Evolutionary conservation across 2,797 vertebrate species (phyloP), one percentile per base, ranked within the genome.

Genomic region (Tangara arthus): DNA sequence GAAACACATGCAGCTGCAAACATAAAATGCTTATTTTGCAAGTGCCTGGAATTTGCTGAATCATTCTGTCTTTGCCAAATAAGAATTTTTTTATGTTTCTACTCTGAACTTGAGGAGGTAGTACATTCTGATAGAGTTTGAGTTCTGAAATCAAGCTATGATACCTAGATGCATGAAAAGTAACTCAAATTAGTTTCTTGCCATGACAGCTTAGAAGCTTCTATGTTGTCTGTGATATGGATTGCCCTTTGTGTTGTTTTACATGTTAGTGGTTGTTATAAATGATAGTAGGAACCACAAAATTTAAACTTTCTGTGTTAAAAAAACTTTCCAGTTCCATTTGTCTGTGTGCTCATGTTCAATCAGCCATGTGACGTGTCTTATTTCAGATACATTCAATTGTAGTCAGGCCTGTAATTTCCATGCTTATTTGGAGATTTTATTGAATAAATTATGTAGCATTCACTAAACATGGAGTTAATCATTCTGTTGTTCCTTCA

Each of bases 261-360:
- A 89, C 55, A 34, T 94, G 91, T 92, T 82, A 95, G 95, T 86
- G 53, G n/a, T 88, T 87, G 87, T 94, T 92, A 75, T 73, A 77
- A 90, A 69, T 95, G 60, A 52, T 32, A 89, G 60, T 64, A 88
- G 87, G 69, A 91, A 75, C 60, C 91, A 89, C 71, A 81, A 71
- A 92, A 65, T 72, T 90, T 88, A 91, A 76, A 82, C 46, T 87
- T 94, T 83, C 80, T 81, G 41, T 95, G 90, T 95, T 94, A 68
- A 96, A 92, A 82, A 86, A 37, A 6, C 26, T 87, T 94, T 96
- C 85, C 85, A 88, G 50, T 81, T 95, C 94, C 95, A 96, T 96
- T 90, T 95, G 93, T 96, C 78, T 94, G 80, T 94, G 94, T 97
- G 91, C 73, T 96, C 10, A 55, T 96, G 87, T 90, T 96, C 90